A percentile compares a stretch with the other conserved stretches of the same genome.
Conservation (phyloP, 2,888 invertebrate genomes). For the Ceramica pisi region DNA sequence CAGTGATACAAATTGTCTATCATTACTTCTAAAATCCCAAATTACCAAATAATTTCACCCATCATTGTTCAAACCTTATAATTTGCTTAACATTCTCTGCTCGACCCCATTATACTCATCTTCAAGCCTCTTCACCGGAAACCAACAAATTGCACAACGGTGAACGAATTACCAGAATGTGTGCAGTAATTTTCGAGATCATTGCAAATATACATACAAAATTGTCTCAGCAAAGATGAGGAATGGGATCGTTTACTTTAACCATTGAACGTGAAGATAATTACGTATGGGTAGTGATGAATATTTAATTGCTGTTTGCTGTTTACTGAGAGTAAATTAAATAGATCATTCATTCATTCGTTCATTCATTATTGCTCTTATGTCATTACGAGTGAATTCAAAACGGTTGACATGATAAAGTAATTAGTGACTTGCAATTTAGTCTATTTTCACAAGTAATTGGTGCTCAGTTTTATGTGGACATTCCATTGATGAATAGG, state of each 20-base stretch:
- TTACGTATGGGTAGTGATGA: conserved; percentile 9
- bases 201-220: conserved; percentile 59
- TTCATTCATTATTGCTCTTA: conserved; percentile 21
- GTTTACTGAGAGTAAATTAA: conserved; percentile 19
- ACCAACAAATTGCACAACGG: conserved; percentile 60
- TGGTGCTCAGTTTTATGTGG: neutral
- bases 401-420: conserved; percentile 4
- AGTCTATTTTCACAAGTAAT: conserved; percentile 1
- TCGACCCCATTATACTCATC: conserved; percentile 38
- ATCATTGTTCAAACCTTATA: conserved; percentile 36
- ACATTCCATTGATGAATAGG: no score
- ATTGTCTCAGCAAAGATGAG: conserved; percentile 48
- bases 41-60: conserved; percentile 36
- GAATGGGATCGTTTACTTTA: conserved; percentile 32
- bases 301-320: conserved; percentile 32
- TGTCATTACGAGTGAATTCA: neutral
- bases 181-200: conserved; percentile 60
- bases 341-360: conserved; percentile 3
- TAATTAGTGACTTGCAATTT: conserved; percentile 45
- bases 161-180: conserved; percentile 52
- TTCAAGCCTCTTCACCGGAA: conserved; percentile 45
- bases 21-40: conserved; percentile 18
- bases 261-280: conserved; percentile 26
- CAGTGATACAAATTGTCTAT: conserved; percentile 10
- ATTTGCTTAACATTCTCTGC: conserved; percentile 47